These are phyloP conservation scores for Polymixis flavicincta DNA, from an alignment of 2,888 invertebrate species.

Conservation along the genomic window DNA sequence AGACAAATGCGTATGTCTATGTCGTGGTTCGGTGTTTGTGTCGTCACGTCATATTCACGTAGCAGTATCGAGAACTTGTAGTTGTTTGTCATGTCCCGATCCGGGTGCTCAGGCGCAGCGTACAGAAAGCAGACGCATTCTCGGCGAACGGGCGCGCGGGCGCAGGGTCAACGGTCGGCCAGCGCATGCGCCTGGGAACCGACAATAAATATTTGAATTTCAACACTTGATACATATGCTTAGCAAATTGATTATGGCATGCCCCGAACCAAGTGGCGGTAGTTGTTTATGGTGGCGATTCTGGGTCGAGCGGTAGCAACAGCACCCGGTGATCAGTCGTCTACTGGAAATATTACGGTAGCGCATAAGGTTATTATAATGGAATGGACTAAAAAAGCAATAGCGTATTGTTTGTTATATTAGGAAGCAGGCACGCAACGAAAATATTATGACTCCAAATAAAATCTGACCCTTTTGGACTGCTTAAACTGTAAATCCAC, in stretches of 20 bases:
- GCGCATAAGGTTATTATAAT: neutral
- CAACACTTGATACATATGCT: slow-evolving; percentile 90
- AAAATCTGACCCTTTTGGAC: slow-evolving; percentile 12
- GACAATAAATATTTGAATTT: slow-evolving; percentile 90
- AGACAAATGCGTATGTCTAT: slow-evolving; percentile 32
- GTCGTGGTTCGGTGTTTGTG: slow-evolving; percentile 38
- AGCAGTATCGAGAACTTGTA: slow-evolving; percentile 70
- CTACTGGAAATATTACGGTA: slow-evolving; percentile 10
- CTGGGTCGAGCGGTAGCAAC: slow-evolving; percentile 67
- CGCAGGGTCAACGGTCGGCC: slow-evolving; percentile 89
- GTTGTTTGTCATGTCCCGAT: slow-evolving; percentile 75
- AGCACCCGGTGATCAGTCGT: slow-evolving; percentile 28
- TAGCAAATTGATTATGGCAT: slow-evolving; percentile 88
- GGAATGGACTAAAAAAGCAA: neutral
- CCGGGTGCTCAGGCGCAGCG: slow-evolving; percentile 76
- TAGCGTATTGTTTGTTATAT: neutral
- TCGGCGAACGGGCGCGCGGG: slow-evolving; percentile 74
- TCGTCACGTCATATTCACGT: slow-evolving; percentile 61
- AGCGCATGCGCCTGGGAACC: slow-evolving; percentile 87
- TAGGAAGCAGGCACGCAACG: neutral
- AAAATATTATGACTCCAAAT: slow-evolving; percentile 15
- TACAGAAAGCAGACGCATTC: slow-evolving; percentile 83
- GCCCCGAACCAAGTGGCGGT: slow-evolving; percentile 74
- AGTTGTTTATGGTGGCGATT: slow-evolving; percentile 78
- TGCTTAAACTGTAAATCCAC: slow-evolving; percentile 5